Base-by-base conservation (phyloP, 2,797 vertebrate species). In the Sebastes melanostomus region DNA sequence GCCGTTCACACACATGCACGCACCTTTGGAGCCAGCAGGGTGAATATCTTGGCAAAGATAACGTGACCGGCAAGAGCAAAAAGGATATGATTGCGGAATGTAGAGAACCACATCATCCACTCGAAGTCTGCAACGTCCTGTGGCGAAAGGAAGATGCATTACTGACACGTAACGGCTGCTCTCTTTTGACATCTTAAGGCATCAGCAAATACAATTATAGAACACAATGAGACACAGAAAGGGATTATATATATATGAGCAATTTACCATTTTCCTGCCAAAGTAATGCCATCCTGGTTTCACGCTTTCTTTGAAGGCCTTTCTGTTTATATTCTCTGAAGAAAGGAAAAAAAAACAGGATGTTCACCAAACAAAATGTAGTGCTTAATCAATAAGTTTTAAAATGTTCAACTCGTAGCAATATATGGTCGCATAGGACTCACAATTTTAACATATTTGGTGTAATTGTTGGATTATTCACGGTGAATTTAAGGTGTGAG, bases 21-120 rank as follows among this genome's bases (percentile, higher is more conserved):
- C 93, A 99, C 98, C 98, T 99, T 97, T 20, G 98, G 95, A 55
- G 96, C 93, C 0, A 94, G 46, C 92, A 99, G 93, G 12, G 97
- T 96, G 94, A 97, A 97, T 86, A 99, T 94, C 93, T 99, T 99
- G 87, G 95, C 98, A 30, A 99, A 98, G 77, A 99, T 97, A 82
- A 99, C 95, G 0, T 99, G 98, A 77, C 98, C 98, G 0, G 95
- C 90, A 69, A 99, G 97, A 61, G 96, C 96, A 8, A 99, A 99
- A 89, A 99, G 74, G 90, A 99, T 99, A 94, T 98, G 61, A 38
- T 98, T 98, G 81, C 98, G 95, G 95, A 99, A 98, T 5, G 96
- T 97, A 63, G 96, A 95, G 93, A 99, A 99, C 98, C 98, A 99
- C 98, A 99, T 99, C 79, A 96, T 94, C 98, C 98, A 99, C 84